Evolutionary conservation across 2,797 vertebrate species (phyloP).

Genomic region (Cossypha niveicapilla): DNA sequence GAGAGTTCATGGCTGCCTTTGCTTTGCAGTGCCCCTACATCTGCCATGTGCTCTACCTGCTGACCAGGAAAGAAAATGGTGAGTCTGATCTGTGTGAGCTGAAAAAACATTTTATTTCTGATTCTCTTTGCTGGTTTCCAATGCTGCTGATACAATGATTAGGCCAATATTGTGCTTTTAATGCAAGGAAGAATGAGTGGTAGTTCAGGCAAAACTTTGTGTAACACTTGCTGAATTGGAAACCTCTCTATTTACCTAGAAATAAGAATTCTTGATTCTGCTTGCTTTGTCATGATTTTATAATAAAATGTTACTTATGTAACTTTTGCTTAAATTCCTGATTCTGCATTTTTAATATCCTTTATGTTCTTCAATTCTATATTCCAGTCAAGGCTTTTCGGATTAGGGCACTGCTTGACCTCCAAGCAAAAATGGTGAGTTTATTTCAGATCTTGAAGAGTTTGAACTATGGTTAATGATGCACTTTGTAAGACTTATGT

Average conservation of each 20-base stretch:
- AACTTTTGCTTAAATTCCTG: not conserved
- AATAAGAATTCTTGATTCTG: not conserved
- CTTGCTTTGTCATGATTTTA: not conserved
- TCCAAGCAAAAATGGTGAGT: conserved; percentile 89
- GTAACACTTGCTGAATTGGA: not conserved
- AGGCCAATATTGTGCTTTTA: not conserved
- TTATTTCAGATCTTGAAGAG: not conserved
- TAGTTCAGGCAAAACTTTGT: not conserved
- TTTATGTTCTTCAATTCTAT: not conserved
- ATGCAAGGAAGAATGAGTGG: not conserved
- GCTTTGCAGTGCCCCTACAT: conserved; percentile 86
- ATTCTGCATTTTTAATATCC: not conserved
- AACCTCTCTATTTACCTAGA: not conserved
- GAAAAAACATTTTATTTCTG: not conserved
- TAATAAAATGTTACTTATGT: not conserved
- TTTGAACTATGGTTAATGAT: not conserved
- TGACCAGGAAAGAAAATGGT: conserved; percentile 90
- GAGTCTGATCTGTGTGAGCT: conserved; percentile 37
- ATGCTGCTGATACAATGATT: not conserved
- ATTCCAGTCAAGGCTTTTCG: conserved; percentile 86
- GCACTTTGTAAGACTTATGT: not conserved
- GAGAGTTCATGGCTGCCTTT: not conserved
- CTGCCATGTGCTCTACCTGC: conserved; percentile 89
- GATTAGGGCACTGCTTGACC: conserved; percentile 86
- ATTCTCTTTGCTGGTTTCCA: not conserved